Base-by-base conservation (phyloP, 2,888 invertebrate species). In the Tuberolachnus salignus region DNA sequence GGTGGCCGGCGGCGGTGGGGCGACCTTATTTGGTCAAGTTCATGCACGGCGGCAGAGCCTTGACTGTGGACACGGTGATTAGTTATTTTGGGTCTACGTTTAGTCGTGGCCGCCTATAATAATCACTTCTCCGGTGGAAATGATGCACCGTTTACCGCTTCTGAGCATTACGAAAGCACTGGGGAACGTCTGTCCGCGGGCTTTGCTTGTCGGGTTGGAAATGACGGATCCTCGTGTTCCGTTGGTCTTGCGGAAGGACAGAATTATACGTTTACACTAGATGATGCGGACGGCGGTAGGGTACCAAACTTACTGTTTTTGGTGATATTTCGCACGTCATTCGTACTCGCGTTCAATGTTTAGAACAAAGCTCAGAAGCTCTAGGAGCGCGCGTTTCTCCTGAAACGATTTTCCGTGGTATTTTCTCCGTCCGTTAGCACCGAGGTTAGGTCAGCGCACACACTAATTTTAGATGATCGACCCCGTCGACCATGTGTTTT, bases 21-120 rank as follows among this genome's bases (percentile, higher is more conserved):
- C 49, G 67, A 75, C 66, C 66, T 75, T 51, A 64, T 57, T 59
- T 69, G 78, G 78, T 78, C 78, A 78, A 78, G 78, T 78, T 78
- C 78, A 78, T 21, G 78, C 49, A 21, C 55, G 44, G 13, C 11
- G 21, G 14, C 19, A 46, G 67, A 69, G 59, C 69, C 78, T 78
- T 78, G 78, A 78, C 66, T 64, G 44, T 49, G 59, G 78, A 59
- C 57, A 78, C 78, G 78, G 78, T 51, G 26, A 51, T 69, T 69
- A 61, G 67, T 51, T 78, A 78, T 78, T 78, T 78, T 66, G 69
- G 59, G 59, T 69, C n/a, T 21, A 57, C 19, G 42, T 53, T 6
- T 34, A 34, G 34, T 4, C 51, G 53, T 2, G 53, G n/a, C 8
- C 69, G 19, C 6, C 9, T 6, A 34, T 34, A 6, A 34, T 34